A percentile compares a stretch with the other conserved stretches of the same genome.
Evolutionary conservation across 2,888 invertebrate genomes (phyloP).

Genomic region (Latrodectus elegans): DNA sequence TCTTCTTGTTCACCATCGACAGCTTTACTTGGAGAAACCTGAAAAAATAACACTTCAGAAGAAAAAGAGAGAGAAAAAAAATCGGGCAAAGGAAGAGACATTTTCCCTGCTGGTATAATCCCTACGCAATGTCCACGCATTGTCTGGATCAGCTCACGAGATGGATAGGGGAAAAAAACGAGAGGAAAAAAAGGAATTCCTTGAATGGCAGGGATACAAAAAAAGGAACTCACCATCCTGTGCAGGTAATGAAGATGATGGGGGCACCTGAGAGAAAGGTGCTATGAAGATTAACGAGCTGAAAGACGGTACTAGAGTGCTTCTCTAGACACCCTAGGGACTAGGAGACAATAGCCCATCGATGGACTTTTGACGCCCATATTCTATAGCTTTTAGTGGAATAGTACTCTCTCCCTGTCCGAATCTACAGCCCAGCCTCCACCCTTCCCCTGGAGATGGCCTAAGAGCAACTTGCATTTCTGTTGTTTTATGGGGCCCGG

Average conservation of each 20-base stretch:
- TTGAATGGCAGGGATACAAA: background rate
- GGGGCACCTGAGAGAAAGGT: constrained; percentile 58
- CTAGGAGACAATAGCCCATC: constrained; percentile 23
- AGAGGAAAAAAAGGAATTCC: background rate
- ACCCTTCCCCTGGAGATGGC: background rate
- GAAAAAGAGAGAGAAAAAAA: constrained; percentile 10
- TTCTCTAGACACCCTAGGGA: constrained; percentile 29
- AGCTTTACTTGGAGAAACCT: background rate
- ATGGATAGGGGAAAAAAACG: background rate
- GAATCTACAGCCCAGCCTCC: too few species aligned
- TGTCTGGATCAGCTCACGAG: background rate
- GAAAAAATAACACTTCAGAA: background rate
- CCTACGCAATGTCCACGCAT: background rate
- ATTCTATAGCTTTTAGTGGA: constrained; percentile 64
- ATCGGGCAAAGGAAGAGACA: background rate
- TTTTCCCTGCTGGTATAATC: background rate
- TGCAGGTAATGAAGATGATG: constrained; percentile 66
- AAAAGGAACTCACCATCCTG: background rate
- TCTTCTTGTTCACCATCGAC: background rate
- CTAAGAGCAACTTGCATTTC: background rate
- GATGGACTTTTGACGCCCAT: constrained; percentile 66
- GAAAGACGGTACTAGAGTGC: constrained; percentile 41
- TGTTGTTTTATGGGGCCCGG: background rate
- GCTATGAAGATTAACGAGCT: constrained; percentile 64
- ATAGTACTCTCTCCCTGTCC: constrained; percentile 1